These are phyloP conservation scores for Platysternon megacephalum DNA, from an alignment of 2,113 vertebrate species.

Conservation along the genomic window DNA sequence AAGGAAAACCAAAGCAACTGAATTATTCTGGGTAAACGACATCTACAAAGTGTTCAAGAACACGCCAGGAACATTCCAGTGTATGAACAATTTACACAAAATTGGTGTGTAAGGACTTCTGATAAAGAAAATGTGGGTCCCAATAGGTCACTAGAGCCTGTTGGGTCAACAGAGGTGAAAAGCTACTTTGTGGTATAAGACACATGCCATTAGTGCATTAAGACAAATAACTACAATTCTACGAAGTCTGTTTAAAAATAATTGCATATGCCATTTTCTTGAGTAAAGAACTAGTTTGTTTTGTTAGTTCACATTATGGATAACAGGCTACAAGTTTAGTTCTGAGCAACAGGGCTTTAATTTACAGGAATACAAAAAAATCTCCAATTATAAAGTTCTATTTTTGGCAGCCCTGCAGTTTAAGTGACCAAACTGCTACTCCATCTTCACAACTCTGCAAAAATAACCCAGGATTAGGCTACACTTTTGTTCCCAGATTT, in stretches of 20 bases:
- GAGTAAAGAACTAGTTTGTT: not conserved
- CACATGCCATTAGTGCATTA: not conserved
- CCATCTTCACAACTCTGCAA: not conserved
- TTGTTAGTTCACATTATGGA: not conserved
- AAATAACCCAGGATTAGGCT: not conserved
- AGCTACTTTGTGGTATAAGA: not conserved
- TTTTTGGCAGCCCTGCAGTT: not conserved
- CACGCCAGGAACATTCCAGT: not conserved
- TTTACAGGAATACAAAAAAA: not conserved
- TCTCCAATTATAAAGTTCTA: not conserved
- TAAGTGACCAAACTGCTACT: not conserved
- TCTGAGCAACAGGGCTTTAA: not conserved
- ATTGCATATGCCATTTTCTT: not conserved
- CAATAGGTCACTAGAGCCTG: not conserved
- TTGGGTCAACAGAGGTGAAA: not conserved
- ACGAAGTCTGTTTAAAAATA: not conserved
- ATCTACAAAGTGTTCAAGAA: not conserved
- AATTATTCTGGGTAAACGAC: not conserved
- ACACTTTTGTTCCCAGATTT: not conserved
- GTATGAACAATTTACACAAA: fast-evolving
- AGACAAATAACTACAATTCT: not conserved
- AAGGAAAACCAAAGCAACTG: not conserved
- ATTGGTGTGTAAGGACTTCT: fast-evolving
- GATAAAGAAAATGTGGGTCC: fast-evolving
- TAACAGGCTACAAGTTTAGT: not conserved